Percentiles rank a stretch among this genome's conserved stretches.
phyloP scores from a whole-genome alignment of 2,113 vertebrate species.

The Rhinopithecus roxellana region DNA sequence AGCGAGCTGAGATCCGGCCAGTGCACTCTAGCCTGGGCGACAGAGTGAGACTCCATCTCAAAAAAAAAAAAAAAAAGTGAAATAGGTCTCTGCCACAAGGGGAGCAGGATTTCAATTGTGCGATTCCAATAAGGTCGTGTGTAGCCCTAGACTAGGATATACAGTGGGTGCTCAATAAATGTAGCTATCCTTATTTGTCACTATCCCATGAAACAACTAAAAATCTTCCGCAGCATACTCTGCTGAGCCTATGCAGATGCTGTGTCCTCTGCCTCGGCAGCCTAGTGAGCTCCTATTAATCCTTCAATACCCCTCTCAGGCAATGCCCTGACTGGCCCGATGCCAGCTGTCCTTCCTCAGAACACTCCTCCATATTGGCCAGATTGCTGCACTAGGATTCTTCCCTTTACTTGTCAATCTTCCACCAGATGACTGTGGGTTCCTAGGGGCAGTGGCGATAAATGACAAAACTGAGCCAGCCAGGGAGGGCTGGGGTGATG shows the following conservation, averaged over 20 bases:
- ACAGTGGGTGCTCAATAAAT: not conserved
- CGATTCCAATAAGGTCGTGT: not conserved
- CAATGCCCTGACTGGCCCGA: not conserved
- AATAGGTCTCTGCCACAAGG: not conserved
- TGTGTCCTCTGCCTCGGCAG: not conserved
- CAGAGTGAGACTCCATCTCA: too few species aligned
- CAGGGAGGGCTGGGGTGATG: not conserved
- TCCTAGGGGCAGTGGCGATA: not conserved
- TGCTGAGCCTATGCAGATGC: not conserved
- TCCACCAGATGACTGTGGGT: not conserved
- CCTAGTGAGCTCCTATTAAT: constrained; percentile 41
- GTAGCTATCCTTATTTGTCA: not conserved
- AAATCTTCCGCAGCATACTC: not conserved
- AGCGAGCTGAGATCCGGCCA: too few species aligned
- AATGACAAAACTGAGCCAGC: not conserved
- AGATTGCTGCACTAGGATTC: not conserved
- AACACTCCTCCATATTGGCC: not conserved
- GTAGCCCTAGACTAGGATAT: not conserved
- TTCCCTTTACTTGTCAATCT: not conserved
- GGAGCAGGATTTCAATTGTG: not conserved
- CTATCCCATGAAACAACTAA: not conserved
- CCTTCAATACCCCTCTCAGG: constrained; percentile 35
- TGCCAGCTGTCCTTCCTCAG: not conserved
- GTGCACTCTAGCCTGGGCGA: too few species aligned
- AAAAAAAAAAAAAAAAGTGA: not conserved